Evolutionary conservation across 1,140 invertebrate genomes (phyloP), one percentile per base, ranked within the genome.

Genomic region (Drosophila parvula): DNA sequence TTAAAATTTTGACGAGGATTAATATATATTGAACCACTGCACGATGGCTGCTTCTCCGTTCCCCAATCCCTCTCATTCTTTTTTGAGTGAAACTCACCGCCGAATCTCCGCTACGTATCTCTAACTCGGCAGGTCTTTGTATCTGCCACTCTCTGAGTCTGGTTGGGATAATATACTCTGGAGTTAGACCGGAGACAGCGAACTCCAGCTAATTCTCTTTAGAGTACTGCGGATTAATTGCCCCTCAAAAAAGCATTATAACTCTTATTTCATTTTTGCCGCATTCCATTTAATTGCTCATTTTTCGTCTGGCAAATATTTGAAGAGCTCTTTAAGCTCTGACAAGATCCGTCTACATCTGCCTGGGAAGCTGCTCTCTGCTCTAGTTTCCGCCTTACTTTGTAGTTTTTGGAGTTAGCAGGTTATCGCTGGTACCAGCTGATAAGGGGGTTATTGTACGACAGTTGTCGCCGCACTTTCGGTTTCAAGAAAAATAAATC

Each of bases 391-490:
- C 43, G 83, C 41, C 47, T 36, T 56, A 60, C 36, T 65, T 79
- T 77, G 59, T 86, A 69, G 83, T 63, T 64, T 65, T 58, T 63
- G 68, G 57, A 86, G 79, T 63, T 73, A 58, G 63, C 83, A 78
- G 83, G 83, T 88, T 88, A 88, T 88, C 83, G 68, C 61, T 41
- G 56, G 12, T 5, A 8, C 11, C 28, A 41, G 65, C 83, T 89
- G 83, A 88, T 88, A 88, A 89, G 64, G 27, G 50, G 80, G 86
- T 80, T 65, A 55, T 77, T 82, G 76, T 74, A 86, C 75, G 67
- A 75, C 62, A 73, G 64, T 63, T 48, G 40, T 11, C 10, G 32
- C 36, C 38, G 51, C 38, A 88, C 83, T 86, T 86, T 86, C 76
- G 12, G 61, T 86, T 86, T 86, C 83, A 86, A 70, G 59, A 30